Evolutionary conservation across 2,888 invertebrate species (phyloP), one percentile per base, ranked within the genome.

Genomic region (Brassicogethes aeneus): DNA sequence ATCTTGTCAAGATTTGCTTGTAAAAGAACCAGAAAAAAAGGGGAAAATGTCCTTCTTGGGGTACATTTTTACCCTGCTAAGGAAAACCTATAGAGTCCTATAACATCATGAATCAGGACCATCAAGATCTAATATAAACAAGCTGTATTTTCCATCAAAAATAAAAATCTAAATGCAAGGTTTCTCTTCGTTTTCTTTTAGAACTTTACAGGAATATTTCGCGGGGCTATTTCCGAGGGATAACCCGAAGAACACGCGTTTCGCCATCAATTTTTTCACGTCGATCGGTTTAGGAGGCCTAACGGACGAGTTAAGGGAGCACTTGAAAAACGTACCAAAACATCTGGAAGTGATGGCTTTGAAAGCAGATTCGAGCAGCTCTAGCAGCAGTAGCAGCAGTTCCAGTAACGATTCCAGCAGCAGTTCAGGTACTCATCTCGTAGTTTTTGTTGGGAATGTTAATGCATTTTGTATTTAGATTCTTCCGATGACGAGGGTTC

Each of bases 181-280:
- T 23, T 23, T 7, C 10, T 23, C 10, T 36, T 41, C 29, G 39
- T 44, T 46, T 47, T 39, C 42, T 76, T 78, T 51, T 70, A 88
- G 88, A 47, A 93, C 91, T 1, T 65, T 99, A 38, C 82, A 86
- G 60, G 77, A 77, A 38, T 86, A 86, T 15, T 94, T 97, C 70
- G 79, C 82, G 23, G 96, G 97, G 0, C 69, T 99, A 2, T 92
- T 99, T 66, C 97, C 99, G 0, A 76, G 91, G 41, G 94, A 97
- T 62, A 90, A 95, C 71, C 96, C 97, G 0, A 83, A 90, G 61
- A 93, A 97, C 64, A 95, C 96, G 0, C 74, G 97, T 58, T 99
- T 99, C 70, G 88, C 97, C 0, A 97, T 99, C 37, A 96, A 96
- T 63, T 96, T 95, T 71, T 96, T 96, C 66, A 95, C 95, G 0